These are phyloP conservation scores for Lasius fuliginosus DNA, from an alignment of 2,888 invertebrate genomes.

Conservation along the genomic window DNA sequence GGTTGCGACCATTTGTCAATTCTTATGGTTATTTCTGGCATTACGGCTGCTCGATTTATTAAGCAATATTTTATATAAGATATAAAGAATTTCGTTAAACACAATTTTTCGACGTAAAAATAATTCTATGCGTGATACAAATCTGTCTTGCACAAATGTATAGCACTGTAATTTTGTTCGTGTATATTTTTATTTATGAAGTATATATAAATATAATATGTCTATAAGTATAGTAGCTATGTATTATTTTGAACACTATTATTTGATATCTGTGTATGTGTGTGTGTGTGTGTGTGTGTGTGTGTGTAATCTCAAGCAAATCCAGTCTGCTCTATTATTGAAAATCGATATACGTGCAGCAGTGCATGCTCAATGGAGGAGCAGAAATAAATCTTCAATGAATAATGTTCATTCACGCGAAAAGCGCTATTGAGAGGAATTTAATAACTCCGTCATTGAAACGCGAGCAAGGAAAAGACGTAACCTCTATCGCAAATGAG, in stretches of 20 bases:
- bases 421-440: constrained; percentile 50
- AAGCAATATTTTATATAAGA: constrained; percentile 27
- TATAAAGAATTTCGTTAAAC: constrained; percentile 12
- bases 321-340: constrained; percentile 39
- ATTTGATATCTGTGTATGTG: neutral
- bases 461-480: constrained; percentile 35
- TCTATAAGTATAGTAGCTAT: neutral
- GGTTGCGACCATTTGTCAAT: constrained; percentile 40
- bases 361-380: constrained; percentile 44
- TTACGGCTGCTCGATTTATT: constrained; percentile 31
- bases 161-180: neutral
- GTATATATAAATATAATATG: neutral
- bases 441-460: constrained; percentile 54
- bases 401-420: constrained; percentile 54
- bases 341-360: constrained; percentile 45
- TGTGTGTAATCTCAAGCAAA: constrained; percentile 21
- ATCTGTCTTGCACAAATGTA: neutral
- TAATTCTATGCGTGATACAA: neutral
- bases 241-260: constrained; percentile 10
- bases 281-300: too few relatives aligned
- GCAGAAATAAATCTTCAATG: constrained; percentile 54
- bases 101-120: constrained; percentile 21
- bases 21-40: constrained; percentile 41
- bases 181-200: constrained; percentile 7
- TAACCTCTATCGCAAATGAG: constrained; percentile 41